Evolutionary conservation across 2,888 invertebrate genomes (phyloP), one percentile per base, ranked within the genome.

Genomic region (Ornithoptera alexandrae): DNA sequence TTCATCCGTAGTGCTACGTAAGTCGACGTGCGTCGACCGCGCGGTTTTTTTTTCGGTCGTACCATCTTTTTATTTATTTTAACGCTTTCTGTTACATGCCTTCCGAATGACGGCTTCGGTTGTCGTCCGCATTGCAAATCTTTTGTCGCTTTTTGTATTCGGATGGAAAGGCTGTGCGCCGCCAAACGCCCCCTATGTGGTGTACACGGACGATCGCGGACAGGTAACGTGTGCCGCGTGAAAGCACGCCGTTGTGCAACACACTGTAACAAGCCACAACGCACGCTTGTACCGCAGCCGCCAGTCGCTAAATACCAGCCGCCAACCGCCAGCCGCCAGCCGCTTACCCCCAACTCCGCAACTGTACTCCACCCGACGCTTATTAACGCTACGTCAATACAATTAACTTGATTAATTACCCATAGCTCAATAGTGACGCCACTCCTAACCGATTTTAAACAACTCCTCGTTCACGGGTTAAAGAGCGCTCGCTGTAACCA

Each of bases 181-280:
- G 90, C 94, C 95, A 93, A 97, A 97, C 94, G 97, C 97, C 94
- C 96, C 96, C 93, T 97, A 96, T 95, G 97, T 97, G 94, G 96
- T 96, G 94, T 97, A 97, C 96, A 97, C 97, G 94, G 97, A 97
- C 95, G 96, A 96, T 93, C 96, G 96, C 95, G 97, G 97, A 95
- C 97, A 97, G 97, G 97, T 97, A 97, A 94, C 93, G 93, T 76
- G 90, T 92, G 90, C 85, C 85, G 88, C 84, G 85, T 84, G 85
- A 84, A 87, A 79, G 78, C 84, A 81, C 71, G 72, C 69, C 72
- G 72, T 62, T 72, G 64, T 71, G 70, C 72, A 72, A 61, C 53
- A 20, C 17, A 61, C 36, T 60, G 60, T 64, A 64, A 53, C 60
- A 68, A 30, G 5, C 30, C 71, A 62, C 74, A 39, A 50, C 67